Evolutionary conservation across 1,140 invertebrate species (phyloP), one percentile per base, ranked within the genome.

Genomic region (Dendrolimus kikuchii): DNA sequence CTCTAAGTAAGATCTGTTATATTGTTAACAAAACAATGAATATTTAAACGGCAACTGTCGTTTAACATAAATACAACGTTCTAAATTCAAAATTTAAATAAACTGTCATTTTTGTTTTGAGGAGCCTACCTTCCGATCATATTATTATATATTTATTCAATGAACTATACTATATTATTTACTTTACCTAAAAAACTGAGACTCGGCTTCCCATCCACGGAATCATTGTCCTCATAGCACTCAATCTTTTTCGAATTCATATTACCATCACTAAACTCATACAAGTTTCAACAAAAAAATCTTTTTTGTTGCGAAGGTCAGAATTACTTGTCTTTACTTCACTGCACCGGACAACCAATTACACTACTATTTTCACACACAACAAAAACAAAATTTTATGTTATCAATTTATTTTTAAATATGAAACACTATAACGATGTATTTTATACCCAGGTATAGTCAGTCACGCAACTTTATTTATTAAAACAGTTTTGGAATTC

Each of bases 171-270:
- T 49, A 38, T 55, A 49, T 10, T n/a, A 54, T 40, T 49, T 63
- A 70, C 68, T 73, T 79, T 66, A 86, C 83, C 81, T 86, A 83
- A 73, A 74, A 83, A 85, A 66, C 83, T 86, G 70, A 86, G 77
- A 66, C 81, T 86, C 46, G 80, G 77, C 65, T 84, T 85, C 58
- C 76, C 83, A 57, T 83, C 80, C 56, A 80, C 75, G 38, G 81
- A 85, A 56, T 83, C 75, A 59, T 83, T 73, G 45, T 77, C 74
- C 46, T 78, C 74, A 49, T 78, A 79, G 64, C 80, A 84, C 68
- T 86, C 83, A 73, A 86, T 61, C 68, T 86, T 86, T 80, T 86
- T 86, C 52, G 83, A 78, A 84, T 86, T 86, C 83, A 86, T 86
- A 41, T 49, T 68, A 71, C 59, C 59, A 66, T 64, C 64, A 67